Evolutionary conservation across 2,888 invertebrate genomes (phyloP), one percentile per base, ranked within the genome.

Genomic region (Pristionchus exspectatus): DNA sequence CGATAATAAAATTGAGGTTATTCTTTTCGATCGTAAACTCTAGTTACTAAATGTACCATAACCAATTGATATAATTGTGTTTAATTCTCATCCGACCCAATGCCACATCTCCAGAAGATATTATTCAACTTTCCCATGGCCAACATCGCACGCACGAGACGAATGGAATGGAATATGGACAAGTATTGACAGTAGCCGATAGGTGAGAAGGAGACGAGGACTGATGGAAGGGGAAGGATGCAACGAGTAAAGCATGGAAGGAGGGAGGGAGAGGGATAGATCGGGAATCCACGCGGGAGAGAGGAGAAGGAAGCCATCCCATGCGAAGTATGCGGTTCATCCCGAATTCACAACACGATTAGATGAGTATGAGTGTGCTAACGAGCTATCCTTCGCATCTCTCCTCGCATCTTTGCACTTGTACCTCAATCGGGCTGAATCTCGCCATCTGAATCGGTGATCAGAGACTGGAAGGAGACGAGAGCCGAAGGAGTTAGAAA

Each of bases 211-310:
- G 74, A 74, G 56, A 66, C 77, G 54, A 85, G 90, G 54, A 90
- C 69, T 63, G 54, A 90, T 77, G 66, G 54, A 88, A 69, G 88
- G 59, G 84, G 30, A 27, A 84, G 84, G 30, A 24, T 83, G 84
- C 33, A 50, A 33, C 56, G 84, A 69, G 33, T 33, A 63, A 66
- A 86, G 86, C 33, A 59, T 12, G 9, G 50, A 56, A 27, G 83
- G 63, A 44, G 21, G 44, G 66, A 24, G 33, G 44, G n/a, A 10
- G 83, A 83, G n/a, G 14, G 27, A 50, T 2, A 9, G 83, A 38
- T 38, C 38, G 38, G 86, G 56, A 18, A n/a, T 18, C 54, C n/a
- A 50, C 10, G 66, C 44, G 24, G 59, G 77, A 89, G 77, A 89
- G 63, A 88, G 30, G 72, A 59, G 33, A n/a, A 85, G 63, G n/a